Base-by-base conservation (phyloP, 2,797 vertebrate genomes). In the Brotula barbata region DNA sequence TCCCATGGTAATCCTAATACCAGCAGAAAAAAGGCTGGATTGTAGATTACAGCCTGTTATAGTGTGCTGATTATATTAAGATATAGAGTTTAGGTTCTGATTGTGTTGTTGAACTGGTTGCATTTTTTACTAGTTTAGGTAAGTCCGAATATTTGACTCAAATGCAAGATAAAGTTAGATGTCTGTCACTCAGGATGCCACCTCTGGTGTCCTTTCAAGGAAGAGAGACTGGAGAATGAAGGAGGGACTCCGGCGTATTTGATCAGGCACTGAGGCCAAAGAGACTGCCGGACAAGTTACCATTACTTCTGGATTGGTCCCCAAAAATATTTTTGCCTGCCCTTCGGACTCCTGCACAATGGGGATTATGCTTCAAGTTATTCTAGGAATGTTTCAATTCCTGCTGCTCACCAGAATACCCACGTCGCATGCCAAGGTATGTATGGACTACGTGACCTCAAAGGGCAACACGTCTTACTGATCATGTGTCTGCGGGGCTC, bases 341-440 rank as follows among this genome's bases (percentile, higher is more conserved):
- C 71, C 78, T 76, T 70, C 74, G 73, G 81, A 89, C 85, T 84
- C 59, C 81, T 86, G 75, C 87, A 91, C 90, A 83, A 93, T 93
- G 92, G 89, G 90, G 88, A 91, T 91, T 89, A 91, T 89, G 80
- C 89, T 92, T 67, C 90, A 92, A 91, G 90, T 92, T 91, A 91
- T 93, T 90, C 84, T 93, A 73, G 91, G 91, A 91, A 91, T 93
- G 90, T 91, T 93, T 91, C 92, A 92, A 69, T 89, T 92, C 88
- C 89, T 93, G 77, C 89, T 91, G 66, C 87, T 93, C 72, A 82
- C 89, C 81, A 88, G 89, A 88, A 90, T 93, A 66, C 89, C 89
- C 34, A 85, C 86, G 44, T 91, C 89, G 23, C 90, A 90, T 64
- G 90, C 90, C 84, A 91, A 90, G 89, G 90, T 92, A 87, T 77